Conservation (phyloP, 2,888 invertebrate genomes). For the Scaptomyza parva region DNA sequence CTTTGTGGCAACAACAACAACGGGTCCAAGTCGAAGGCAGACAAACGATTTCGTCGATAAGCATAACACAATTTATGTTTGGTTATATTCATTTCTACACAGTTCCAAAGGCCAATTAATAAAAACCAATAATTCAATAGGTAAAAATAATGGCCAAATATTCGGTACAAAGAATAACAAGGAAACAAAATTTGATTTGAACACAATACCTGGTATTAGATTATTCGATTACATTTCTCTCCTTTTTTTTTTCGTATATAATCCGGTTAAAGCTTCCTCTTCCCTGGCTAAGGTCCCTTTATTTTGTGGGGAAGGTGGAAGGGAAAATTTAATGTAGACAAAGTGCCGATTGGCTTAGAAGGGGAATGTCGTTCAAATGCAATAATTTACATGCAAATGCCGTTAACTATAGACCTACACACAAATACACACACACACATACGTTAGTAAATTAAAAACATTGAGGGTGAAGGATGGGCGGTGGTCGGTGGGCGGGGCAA, state of each 20-base stretch:
- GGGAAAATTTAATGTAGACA: not conserved
- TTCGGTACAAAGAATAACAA: not conserved
- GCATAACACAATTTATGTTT: conserved; percentile 52
- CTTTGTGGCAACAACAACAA: conserved; percentile 30
- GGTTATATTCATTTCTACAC: conserved; percentile 44
- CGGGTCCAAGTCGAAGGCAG: conserved; percentile 18
- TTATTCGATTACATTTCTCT: not conserved
- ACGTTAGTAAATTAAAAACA: conserved; percentile 19
- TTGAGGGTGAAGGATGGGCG: no score
- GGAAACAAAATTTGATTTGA: not conserved
- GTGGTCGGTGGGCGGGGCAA: conserved; percentile 16
- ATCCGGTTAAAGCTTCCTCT: conserved; percentile 5
- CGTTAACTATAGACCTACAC: conserved; percentile 52
- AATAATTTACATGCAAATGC: conserved; percentile 75
- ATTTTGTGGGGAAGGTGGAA: no score
- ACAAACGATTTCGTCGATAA: conserved; percentile 53
- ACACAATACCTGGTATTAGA: not conserved
- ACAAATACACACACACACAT: no score
- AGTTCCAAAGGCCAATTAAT: conserved; percentile 50
- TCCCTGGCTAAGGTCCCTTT: no score
- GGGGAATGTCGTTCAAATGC: conserved; percentile 44
- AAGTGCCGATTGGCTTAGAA: not conserved
- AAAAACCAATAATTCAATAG: conserved; percentile 14
- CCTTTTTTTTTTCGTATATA: not conserved
- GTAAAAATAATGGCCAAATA: not conserved